Conservation (phyloP, 2,113 vertebrate genomes). For the Prolemur simus region DNA sequence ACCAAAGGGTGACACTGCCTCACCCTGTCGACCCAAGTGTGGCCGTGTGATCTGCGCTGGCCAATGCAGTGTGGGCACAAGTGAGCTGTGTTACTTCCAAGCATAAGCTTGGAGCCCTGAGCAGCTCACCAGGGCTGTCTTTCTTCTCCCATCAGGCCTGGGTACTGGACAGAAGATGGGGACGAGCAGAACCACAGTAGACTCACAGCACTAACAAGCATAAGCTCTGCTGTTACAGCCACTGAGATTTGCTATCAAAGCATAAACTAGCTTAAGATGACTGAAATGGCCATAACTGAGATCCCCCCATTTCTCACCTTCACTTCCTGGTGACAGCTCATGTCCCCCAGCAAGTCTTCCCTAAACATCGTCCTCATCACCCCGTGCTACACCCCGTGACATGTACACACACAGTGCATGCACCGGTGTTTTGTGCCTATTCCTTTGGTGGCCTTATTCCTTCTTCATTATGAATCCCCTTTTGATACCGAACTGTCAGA, state of each 20-base stretch:
- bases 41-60: not conserved
- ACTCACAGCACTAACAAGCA: not conserved
- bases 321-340: not conserved
- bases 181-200: not conserved
- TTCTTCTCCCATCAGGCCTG: not conserved
- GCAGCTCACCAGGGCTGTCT: not conserved
- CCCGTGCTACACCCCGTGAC: rapidly evolving
- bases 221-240: not conserved
- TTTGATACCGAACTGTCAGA: not conserved
- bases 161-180: not conserved
- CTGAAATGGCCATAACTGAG: not conserved
- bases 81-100: not conserved
- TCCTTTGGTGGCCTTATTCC: not conserved
- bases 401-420: not conserved
- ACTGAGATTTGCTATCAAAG: not conserved
- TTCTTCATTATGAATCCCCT: not conserved
- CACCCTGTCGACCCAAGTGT: not conserved
- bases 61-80: not conserved
- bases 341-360: not conserved
- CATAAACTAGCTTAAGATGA: not conserved
- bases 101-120: not conserved
- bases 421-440: no score
- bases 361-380: not conserved
- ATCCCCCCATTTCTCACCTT: not conserved
- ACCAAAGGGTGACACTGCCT: not conserved